Base-by-base conservation (phyloP, 2,797 vertebrate species). In the Bovichtus variegatus region DNA sequence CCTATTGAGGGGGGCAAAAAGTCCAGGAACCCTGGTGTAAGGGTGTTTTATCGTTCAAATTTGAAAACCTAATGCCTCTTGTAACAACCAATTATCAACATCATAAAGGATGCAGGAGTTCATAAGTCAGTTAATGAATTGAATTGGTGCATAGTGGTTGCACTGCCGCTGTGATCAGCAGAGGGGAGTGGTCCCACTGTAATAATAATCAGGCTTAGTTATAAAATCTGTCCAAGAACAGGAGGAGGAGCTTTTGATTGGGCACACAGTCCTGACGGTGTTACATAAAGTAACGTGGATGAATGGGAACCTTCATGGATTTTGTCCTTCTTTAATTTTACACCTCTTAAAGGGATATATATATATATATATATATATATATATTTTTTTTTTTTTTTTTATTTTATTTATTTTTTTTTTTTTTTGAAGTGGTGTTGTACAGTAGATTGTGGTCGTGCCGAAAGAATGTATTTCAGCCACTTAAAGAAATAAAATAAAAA, bases 31-130 rank as follows among this genome's bases (percentile, higher is more conserved):
- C 11, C 38, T 23, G 51, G 70, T 62, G 50, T 67, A 18, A 38
- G 36, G 40, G 29, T 64, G 71, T 76, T 83, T 83, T 80, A 81
- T 76, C 82, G 50, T 44, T 74, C 5, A 66, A 13, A 83, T 78
- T 51, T 70, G 27, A 31, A 62, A 72, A 44, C 8, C 67, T 31
- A 83, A 65, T 61, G 65, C 29, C 25, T 80, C 67, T 51, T 67
- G 23, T 76, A 80, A 80, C 60, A 50, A 61, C 21, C 73, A 60
- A 68, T 81, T 78, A 63, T 74, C 55, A 70, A 41, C 59, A 60
- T 65, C 66, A 81, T 80, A 66, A 85, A 87, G 62, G 63, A 77
- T 74, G 34, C 71, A 67, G 57, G 41, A 67, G 76, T 79, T 83
- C 74, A 80, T 74, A 65, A 71, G 61, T 75, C 44, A 46, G 44